Evolutionary conservation across 2,113 vertebrate genomes (phyloP).

Genomic region (Rhizomys pruinosus): DNA sequence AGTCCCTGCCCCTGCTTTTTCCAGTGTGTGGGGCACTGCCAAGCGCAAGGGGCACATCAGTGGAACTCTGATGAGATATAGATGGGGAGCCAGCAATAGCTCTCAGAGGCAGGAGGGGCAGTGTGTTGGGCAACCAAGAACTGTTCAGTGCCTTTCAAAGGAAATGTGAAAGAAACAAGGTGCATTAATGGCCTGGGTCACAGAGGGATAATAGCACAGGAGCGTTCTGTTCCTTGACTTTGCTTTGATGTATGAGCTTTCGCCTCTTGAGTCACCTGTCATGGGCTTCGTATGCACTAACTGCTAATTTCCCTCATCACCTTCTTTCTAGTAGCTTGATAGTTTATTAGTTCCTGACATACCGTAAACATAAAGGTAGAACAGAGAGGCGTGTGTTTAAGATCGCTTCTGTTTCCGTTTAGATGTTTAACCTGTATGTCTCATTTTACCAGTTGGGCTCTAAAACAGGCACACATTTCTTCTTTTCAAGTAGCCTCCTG

Average conservation of each 20-base stretch:
- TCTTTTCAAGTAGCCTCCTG: constrained; percentile 32
- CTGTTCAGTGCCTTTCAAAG: neutral
- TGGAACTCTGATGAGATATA: neutral
- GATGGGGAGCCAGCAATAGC: neutral
- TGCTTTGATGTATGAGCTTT: constrained; percentile 7
- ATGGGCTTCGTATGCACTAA: constrained; percentile 12
- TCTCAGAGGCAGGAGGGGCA: neutral
- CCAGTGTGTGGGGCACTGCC: neutral
- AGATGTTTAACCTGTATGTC: neutral
- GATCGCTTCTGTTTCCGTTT: constrained; percentile 22
- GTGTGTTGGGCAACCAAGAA: neutral
- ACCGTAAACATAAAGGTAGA: neutral
- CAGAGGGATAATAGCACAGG: neutral
- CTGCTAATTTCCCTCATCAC: constrained; percentile 17
- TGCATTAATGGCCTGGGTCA: neutral
- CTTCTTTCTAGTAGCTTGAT: constrained; percentile 20
- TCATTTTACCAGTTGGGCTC: constrained; percentile 41
- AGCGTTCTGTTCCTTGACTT: constrained; percentile 34
- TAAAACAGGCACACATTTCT: neutral
- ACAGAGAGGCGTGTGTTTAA: constrained; percentile 26
- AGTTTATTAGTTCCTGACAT: constrained; percentile 8
- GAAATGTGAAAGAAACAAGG: constrained; percentile 1
- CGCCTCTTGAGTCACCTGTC: constrained; percentile 7
- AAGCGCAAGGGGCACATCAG: neutral
- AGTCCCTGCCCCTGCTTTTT: neutral